phyloP scores from a whole-genome alignment of 2,888 invertebrate species.

The Hemaris fuciformis region DNA sequence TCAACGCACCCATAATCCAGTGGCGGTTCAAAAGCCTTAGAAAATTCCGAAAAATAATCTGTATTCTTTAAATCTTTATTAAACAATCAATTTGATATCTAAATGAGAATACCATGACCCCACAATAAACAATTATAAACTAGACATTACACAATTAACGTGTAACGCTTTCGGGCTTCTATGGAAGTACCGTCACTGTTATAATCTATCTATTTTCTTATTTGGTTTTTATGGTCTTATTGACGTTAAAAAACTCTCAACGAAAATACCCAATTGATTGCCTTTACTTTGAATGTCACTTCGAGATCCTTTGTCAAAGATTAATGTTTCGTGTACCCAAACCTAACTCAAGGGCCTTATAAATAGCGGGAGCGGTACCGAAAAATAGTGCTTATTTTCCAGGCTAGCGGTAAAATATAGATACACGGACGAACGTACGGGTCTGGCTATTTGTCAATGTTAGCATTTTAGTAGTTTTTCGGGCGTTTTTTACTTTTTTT shows the following conservation, averaged over 20 bases:
- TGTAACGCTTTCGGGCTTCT: too few species aligned
- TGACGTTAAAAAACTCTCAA: not conserved
- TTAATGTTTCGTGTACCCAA: slow-evolving; percentile 5
- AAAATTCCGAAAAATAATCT: too few species aligned
- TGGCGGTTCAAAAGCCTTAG: too few species aligned
- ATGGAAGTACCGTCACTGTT: too few species aligned
- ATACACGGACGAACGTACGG: not conserved
- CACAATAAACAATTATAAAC: too few species aligned
- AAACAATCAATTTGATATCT: too few species aligned
- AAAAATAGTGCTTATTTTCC: slow-evolving; percentile 7
- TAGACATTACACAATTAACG: too few species aligned
- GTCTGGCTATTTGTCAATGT: slow-evolving; percentile 7
- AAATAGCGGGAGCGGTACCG: not conserved
- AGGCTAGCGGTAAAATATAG: slow-evolving; percentile 1
- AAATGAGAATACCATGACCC: too few species aligned
- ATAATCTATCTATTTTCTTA: too few species aligned
- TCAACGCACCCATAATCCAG: too few species aligned
- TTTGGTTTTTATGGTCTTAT: too few species aligned
- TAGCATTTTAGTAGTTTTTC: slow-evolving; percentile 1
- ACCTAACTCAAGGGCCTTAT: not conserved
- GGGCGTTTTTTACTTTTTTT: not conserved
- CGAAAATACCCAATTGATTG: not conserved
- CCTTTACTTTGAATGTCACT: slow-evolving; percentile 3
- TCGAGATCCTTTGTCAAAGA: slow-evolving; percentile 1
- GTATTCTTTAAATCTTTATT: too few species aligned